Evolutionary conservation across 35 echinoderm and acorn worm genomes (phyloP).

Genomic region (Amphiura filiformis): DNA sequence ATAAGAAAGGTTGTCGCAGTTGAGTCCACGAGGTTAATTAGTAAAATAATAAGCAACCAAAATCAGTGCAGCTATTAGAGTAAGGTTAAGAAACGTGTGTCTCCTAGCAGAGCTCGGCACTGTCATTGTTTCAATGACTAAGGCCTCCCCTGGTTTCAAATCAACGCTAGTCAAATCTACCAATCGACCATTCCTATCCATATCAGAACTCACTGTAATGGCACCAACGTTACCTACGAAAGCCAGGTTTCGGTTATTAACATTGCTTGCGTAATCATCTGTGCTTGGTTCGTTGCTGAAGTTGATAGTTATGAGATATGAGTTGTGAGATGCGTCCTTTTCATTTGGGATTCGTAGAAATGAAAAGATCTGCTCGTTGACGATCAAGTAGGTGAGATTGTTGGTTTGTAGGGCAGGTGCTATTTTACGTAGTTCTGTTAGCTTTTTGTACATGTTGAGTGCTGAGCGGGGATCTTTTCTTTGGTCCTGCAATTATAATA

Average conservation of each 20-base stretch:
- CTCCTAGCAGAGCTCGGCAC: not conserved
- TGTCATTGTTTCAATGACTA: slow-evolving; percentile 26
- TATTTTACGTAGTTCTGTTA: slow-evolving; percentile 34
- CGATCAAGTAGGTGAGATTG: slow-evolving; percentile 50
- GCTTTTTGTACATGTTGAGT: slow-evolving; percentile 49
- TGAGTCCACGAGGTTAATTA: too few species aligned
- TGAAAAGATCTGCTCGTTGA: slow-evolving; percentile 70
- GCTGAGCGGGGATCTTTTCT: slow-evolving; percentile 34
- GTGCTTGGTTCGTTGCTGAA: slow-evolving; percentile 48
- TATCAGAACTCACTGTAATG: slow-evolving; percentile 48
- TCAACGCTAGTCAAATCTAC: slow-evolving; percentile 3
- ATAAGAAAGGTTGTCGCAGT: too few species aligned
- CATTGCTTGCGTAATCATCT: slow-evolving; percentile 26
- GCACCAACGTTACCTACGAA: slow-evolving; percentile 4
- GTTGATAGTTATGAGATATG: slow-evolving; percentile 71
- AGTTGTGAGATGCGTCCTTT: slow-evolving; percentile 16
- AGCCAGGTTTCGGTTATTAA: slow-evolving; percentile 12
- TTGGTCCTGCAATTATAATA: too few species aligned
- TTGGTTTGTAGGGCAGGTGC: slow-evolving; percentile 70
- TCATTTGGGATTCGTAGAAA: slow-evolving; percentile 63
- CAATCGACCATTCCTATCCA: slow-evolving; percentile 34
- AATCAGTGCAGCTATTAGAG: not conserved
- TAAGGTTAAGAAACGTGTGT: not conserved
- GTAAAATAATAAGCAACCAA: not conserved
- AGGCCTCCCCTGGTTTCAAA: slow-evolving; percentile 27